Evolutionary conservation across 1,140 invertebrate genomes (phyloP).

Genomic region (Brachionus manjavacas): DNA sequence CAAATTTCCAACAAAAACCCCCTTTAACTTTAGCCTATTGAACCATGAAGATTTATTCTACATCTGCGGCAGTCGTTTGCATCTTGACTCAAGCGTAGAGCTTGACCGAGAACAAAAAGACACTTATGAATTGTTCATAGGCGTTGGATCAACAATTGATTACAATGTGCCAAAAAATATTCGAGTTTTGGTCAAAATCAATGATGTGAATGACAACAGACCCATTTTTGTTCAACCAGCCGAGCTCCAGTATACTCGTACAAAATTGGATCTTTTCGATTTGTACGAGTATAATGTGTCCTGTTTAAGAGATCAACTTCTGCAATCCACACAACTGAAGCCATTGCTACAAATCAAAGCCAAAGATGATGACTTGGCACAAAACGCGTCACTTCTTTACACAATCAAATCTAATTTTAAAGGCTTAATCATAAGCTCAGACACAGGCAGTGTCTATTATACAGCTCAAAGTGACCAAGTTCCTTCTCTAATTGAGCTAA

Average conservation of each 20-base stretch:
- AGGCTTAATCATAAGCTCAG: neutral
- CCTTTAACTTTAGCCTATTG: neutral
- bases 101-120: conserved; percentile 23
- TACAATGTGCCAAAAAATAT: neutral
- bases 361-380: neutral
- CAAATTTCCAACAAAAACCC: neutral
- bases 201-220: conserved; percentile 24
- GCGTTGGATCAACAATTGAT: neutral
- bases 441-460: neutral
- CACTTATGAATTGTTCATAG: conserved; percentile 30
- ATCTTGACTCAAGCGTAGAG: no score
- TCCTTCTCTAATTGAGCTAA: neutral
- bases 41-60: conserved; percentile 10
- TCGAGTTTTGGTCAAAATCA: conserved; percentile 1
- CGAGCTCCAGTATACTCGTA: neutral
- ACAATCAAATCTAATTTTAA: neutral
- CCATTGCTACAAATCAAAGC: neutral
- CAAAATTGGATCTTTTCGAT: neutral
- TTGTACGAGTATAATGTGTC: neutral
- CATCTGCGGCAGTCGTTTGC: neutral
- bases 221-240: neutral
- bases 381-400: neutral
- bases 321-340: neutral
- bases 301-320: neutral
- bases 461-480: neutral